A percentile compares a stretch with the other conserved stretches of the same genome.
Conservation (phyloP, 2,888 invertebrate species). For the Drosophila nigritarsus region DNA sequence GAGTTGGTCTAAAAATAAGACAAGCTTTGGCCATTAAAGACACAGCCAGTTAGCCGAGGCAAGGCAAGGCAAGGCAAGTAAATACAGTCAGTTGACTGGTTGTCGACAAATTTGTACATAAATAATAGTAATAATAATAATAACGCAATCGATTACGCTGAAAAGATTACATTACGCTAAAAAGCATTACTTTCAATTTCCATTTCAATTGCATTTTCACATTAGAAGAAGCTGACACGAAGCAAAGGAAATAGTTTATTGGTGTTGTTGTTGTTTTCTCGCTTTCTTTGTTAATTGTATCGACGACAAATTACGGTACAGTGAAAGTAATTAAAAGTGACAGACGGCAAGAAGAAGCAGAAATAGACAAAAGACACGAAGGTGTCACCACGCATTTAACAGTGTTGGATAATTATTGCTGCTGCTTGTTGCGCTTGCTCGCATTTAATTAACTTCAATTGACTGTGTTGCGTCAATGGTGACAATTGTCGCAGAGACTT, state of each 20-base stretch:
- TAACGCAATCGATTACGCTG: conserved; percentile 52
- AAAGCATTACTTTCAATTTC: conserved; percentile 65
- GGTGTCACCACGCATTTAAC: conserved; percentile 64
- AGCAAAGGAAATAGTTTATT: conserved; percentile 9
- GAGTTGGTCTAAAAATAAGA: conserved; percentile 63
- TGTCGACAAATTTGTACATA: conserved; percentile 49
- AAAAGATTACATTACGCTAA: conserved; percentile 6
- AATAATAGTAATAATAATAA: conserved; percentile 21
- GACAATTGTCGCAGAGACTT: conserved; percentile 66
- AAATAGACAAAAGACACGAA: conserved; percentile 31
- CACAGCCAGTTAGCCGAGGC: conserved; percentile 12
- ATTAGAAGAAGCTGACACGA: conserved; percentile 32
- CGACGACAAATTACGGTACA: conserved; percentile 65
- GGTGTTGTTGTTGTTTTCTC: conserved; percentile 20
- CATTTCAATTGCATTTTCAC: conserved; percentile 35
- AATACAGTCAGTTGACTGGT: conserved; percentile 27
- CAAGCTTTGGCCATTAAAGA: conserved; percentile 48
- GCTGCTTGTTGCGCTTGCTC: conserved; percentile 39
- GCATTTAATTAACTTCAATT: conserved; percentile 76
- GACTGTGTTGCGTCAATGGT: conserved; percentile 70
- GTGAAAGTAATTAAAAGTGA: conserved; percentile 74
- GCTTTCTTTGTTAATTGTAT: conserved; percentile 57
- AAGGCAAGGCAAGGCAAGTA: not conserved
- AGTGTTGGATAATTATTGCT: conserved; percentile 49
- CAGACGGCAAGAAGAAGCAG: conserved; percentile 34